Evolutionary conservation across 2,888 invertebrate species (phyloP), one percentile per base, ranked within the genome.

Genomic region (Zygogramma bicolorata): DNA sequence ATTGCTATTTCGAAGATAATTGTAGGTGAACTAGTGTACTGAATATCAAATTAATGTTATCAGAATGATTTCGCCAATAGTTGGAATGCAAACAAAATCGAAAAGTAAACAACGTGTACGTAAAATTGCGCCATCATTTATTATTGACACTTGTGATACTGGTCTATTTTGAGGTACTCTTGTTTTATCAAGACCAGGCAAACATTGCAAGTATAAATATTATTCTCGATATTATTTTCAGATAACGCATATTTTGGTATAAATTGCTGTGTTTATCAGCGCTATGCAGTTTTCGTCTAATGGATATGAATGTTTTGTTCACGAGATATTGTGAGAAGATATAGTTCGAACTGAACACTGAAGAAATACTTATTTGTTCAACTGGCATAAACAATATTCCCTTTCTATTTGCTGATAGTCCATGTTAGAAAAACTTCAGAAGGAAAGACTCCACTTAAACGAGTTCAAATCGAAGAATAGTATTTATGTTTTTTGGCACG

Each of bases 131-230:
- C 20, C 13, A 22, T 46, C 20, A 46, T 46, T 46, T 20, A 3
- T 46, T 46, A 3, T 46, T 46, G 46, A 46, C 13, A 46, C 20
- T 46, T 46, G 46, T 10, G 46, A 46, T 46, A 46, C 10, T 7
- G 20, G 18, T 53, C 53, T n/a, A 25, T 25, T 25, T 25, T 53
- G n/a, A 4, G 34, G 34, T 34, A 34, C 13, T 13, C 6, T n/a
- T 13, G 42, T 18, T 6, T 15, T 42, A 42, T 42, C 42, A 42
- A n/a, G 18, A 42, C 1, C 18, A 6, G n/a, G 27, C 53, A 53
- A 53, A 53, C 53, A 53, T 5, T 53, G 53, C 53, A 5, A n/a
- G n/a, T n/a, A 53, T 27, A 27, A 53, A 53, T 53, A 53, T 53
- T 53, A 53, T 53, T 25, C 27, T 5, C 25, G 25, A 53, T 53